Conservation (phyloP, 2,888 invertebrate species). For the Steinernema carpocapsae region DNA sequence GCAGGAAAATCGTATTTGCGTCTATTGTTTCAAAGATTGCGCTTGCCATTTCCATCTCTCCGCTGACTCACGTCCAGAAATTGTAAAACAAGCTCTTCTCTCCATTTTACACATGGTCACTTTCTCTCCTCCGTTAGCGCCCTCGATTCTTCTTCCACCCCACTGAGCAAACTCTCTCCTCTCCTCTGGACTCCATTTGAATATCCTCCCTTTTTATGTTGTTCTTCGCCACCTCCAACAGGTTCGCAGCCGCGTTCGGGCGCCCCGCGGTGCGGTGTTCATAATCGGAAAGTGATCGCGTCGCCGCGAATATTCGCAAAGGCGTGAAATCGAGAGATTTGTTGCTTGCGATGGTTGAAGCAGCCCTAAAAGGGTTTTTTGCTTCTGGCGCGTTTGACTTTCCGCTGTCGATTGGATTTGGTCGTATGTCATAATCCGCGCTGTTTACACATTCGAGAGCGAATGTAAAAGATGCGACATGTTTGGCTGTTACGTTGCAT, state of each 20-base stretch:
- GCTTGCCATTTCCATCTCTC: too few species aligned
- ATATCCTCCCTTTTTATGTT: neutral
- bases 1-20: too few species aligned
- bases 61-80: too few species aligned
- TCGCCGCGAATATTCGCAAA: neutral
- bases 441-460: slow-evolving; percentile 11
- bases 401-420: too few species aligned
- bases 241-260: neutral
- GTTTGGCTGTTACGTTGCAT: neutral
- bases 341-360: neutral
- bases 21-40: too few species aligned
- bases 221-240: neutral
- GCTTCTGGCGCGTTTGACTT: neutral
- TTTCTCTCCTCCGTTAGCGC: too few species aligned
- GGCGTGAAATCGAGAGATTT: neutral
- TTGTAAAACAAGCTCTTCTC: too few species aligned
- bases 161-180: too few species aligned
- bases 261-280: slow-evolving; percentile 11
- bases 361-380: neutral
- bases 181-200: too few species aligned
- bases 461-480: neutral
- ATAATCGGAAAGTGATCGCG: neutral
- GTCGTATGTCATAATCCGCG: slow-evolving; percentile 14
- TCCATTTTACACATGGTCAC: too few species aligned
- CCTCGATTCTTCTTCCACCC: too few species aligned